phyloP scores from a whole-genome alignment of 2,113 vertebrate species.

The Sorex fumeus region DNA sequence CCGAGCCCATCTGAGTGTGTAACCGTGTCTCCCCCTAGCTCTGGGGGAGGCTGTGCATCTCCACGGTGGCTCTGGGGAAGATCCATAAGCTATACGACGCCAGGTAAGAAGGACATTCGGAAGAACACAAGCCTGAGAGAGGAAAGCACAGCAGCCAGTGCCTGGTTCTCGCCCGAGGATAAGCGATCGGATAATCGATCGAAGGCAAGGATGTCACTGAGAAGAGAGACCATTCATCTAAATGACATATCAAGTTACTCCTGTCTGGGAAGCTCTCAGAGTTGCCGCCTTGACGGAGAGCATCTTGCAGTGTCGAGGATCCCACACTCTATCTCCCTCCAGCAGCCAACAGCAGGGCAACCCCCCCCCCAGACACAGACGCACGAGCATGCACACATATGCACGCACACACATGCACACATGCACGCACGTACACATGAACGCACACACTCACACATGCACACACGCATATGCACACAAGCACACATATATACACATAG shows the following conservation, averaged over 20 bases:
- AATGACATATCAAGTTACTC: constrained; percentile 64
- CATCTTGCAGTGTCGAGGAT: background rate
- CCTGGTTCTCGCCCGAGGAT: background rate
- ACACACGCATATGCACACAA: too few species aligned
- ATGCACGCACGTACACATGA: too few species aligned
- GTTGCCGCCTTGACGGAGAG: constrained; percentile 7
- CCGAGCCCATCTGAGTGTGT: too few species aligned
- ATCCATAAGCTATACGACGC: background rate
- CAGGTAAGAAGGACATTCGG: background rate
- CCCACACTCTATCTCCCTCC: too few species aligned
- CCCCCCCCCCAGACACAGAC: too few species aligned
- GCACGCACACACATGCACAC: too few species aligned
- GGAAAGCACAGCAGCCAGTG: background rate
- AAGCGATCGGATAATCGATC: constrained; percentile 36
- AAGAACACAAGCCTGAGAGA: background rate
- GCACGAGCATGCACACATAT: too few species aligned
- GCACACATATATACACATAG: too few species aligned
- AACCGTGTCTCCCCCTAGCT: too few species aligned
- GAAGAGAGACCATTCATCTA: constrained; percentile 64
- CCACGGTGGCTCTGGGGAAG: background rate
- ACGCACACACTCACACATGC: too few species aligned
- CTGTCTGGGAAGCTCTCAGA: constrained; percentile 69
- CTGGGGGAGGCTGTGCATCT: background rate
- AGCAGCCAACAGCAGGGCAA: too few species aligned
- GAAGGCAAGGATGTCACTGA: background rate